A percentile compares a stretch with the other conserved stretches of the same genome.
These are phyloP conservation scores for Aepyceros melampus DNA, from an alignment of 2,113 vertebrate species.

Conservation along the genomic window DNA sequence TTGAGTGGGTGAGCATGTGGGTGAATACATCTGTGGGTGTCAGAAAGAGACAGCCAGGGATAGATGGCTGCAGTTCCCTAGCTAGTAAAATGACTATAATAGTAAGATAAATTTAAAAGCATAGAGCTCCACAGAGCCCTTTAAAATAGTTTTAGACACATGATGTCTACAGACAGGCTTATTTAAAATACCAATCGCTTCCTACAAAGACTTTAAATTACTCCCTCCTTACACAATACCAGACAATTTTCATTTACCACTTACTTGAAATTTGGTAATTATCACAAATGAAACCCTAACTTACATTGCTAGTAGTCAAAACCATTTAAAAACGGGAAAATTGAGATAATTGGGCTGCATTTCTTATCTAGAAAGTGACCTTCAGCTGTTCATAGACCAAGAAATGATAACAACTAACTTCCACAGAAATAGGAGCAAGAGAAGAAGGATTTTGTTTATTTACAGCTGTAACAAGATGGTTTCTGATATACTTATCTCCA, in stretches of 20 bases:
- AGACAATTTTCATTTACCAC: background rate
- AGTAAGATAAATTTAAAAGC: conserved; percentile 75
- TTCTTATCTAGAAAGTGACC: conserved; percentile 44
- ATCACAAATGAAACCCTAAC: conserved; percentile 4
- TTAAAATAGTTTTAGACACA: conserved; percentile 39
- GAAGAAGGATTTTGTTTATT: background rate
- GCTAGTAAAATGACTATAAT: conserved; percentile 73
- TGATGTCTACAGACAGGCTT: background rate
- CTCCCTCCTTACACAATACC: background rate
- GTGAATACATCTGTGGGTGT: conserved; percentile 80
- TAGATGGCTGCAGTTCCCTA: conserved; percentile 75
- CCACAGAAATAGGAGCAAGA: background rate
- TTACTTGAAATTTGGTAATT: conserved; percentile 50
- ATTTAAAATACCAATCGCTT: conserved; percentile 25
- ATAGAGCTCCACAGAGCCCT: conserved; percentile 8
- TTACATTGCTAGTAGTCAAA: conserved; percentile 7
- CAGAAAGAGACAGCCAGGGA: conserved; percentile 77
- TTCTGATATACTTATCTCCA: background rate
- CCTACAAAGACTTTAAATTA: conserved; percentile 39
- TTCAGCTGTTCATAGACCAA: conserved; percentile 6
- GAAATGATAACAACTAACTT: background rate
- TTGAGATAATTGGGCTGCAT: background rate
- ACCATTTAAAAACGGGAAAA: conserved; percentile 28
- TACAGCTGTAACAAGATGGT: background rate
- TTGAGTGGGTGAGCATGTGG: conserved; percentile 59